Base-by-base conservation (phyloP, 2,113 vertebrate species). In the Lampris megalopsis region DNA sequence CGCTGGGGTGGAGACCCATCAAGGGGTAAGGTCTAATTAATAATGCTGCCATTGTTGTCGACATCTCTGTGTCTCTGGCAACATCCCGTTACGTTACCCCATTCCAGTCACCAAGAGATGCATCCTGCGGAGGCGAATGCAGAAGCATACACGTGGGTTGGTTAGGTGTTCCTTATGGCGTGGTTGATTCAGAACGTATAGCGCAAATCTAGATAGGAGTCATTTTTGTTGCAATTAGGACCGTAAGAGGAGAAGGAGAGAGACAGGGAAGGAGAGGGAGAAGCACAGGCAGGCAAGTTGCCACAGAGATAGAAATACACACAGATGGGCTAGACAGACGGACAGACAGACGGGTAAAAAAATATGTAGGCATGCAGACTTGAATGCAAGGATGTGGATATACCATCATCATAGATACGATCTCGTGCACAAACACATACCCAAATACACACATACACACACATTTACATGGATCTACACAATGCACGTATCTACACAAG, bases 321-420 rank as follows among this genome's bases (percentile, higher is more conserved):
- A 86, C 83, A 81, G 84, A 88, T 80, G 84, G 77, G 78, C 69
- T 71, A 79, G 74, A 87, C 86, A 89, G 78, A 85, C 80, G 79
- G 76, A 82, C 63, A 87, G 81, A 84, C 78, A 83, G 67, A 86
- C 80, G 71, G 81, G 54, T 40, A 67, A 82, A 83, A 79, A 77
- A 38, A 59, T 2, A 69, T 24, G 61, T 73, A 85, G 75, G 66
- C 73, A 71, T 35, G 43, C 40, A 49, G 40, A 63, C 11, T 47
- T 57, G 37, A 69, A 71, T 9, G 63, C 64, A 68, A 54, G 70
- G 65, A 24, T 24, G 24, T 24, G 24, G 24, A 24, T 24, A 24
- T 24, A 24, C 24, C 24, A 24, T 24, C 24, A 24, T 24, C 54
- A 57, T 11, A 57, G n/a, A 24, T 7, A n/a, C 10, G 6, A 1